Base-by-base conservation (phyloP, 2,888 invertebrate species). In the Platerodrilus igneus region DNA sequence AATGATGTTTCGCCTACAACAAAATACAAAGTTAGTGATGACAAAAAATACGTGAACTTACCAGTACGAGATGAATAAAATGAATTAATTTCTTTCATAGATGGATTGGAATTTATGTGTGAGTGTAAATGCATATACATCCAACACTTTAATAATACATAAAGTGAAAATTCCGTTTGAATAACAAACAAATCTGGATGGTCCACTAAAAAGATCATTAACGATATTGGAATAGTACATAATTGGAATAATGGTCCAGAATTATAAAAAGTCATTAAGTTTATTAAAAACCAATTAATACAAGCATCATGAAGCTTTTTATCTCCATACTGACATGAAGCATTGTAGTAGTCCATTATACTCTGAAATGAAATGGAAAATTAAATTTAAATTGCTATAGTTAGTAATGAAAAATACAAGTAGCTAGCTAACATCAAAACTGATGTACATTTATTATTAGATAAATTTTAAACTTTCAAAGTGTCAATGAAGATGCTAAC, bases 121-220 rank as follows among this genome's bases (percentile, higher is more conserved):
- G 49, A 70, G 62, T 74, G 70, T 28, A 77, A 53, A 42, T 70
- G 69, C 28, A 79, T 56, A 52, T 75, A 82, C 55, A 79, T 69
- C 86, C 86, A 86, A 54, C 77, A 75, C 54, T 83, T 77, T 11
- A 86, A 60, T 60, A 85, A 67, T 29, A 79, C 76, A 52, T 86
- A 86, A 22, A 86, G 66, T 18, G 84, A 82, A 63, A 84, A 84
- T 67, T 86, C 86, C 0, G 86, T 85, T 66, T 86, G 85, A 70
- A 85, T 77, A 2, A 83, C 84, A 58, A 80, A 80, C 41, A 86
- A 68, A 52, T 81, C 75, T 0, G 79, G 75, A 59, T 81, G 78
- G 7, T 71, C 66, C 15, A 83, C 73, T 16, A 85, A 63, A 21
- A 75, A 69, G 2, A 71, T 68, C 81, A 86, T 81, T 44, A 86